Evolutionary conservation across 2,113 vertebrate genomes (phyloP).

Genomic region (Lycaon pictus): DNA sequence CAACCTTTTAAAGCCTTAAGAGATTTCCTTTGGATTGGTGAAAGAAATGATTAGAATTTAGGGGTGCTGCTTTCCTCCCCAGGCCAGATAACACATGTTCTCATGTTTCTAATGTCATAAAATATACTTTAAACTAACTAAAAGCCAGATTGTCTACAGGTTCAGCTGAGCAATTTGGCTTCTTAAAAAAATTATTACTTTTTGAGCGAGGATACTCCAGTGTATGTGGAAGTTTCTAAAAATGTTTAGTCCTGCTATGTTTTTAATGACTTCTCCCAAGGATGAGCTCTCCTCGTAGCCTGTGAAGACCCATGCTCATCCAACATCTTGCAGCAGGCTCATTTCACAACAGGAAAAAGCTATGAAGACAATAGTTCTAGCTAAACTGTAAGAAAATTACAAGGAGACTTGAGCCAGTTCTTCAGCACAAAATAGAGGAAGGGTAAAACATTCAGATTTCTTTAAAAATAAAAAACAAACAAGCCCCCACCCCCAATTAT

Average conservation of each 20-base stretch:
- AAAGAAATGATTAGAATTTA: conserved; percentile 73
- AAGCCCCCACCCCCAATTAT: background rate
- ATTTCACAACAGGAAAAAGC: background rate
- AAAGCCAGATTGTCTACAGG: conserved; percentile 49
- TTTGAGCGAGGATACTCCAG: background rate
- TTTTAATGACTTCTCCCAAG: conserved; percentile 9
- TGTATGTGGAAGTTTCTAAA: conserved; percentile 30
- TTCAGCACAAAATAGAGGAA: conserved; percentile 10
- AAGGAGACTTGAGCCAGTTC: background rate
- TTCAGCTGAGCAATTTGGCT: conserved; percentile 26
- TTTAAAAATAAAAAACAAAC: background rate
- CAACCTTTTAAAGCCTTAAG: conserved; percentile 81
- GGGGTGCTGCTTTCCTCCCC: conserved; percentile 56
- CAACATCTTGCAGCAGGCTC: background rate
- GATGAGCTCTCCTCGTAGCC: background rate
- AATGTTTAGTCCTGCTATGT: background rate
- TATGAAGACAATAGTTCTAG: background rate
- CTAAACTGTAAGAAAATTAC: background rate
- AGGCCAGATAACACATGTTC: conserved; percentile 54
- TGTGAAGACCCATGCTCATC: background rate
- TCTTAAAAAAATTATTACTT: conserved; percentile 47
- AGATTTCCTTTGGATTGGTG: conserved; percentile 77
- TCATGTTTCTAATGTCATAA: conserved; percentile 60
- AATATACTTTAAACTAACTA: conserved; percentile 47
- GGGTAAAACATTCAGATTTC: background rate